Base-by-base conservation (phyloP, 2,888 invertebrate species). In the Diloba caeruleocephala region DNA sequence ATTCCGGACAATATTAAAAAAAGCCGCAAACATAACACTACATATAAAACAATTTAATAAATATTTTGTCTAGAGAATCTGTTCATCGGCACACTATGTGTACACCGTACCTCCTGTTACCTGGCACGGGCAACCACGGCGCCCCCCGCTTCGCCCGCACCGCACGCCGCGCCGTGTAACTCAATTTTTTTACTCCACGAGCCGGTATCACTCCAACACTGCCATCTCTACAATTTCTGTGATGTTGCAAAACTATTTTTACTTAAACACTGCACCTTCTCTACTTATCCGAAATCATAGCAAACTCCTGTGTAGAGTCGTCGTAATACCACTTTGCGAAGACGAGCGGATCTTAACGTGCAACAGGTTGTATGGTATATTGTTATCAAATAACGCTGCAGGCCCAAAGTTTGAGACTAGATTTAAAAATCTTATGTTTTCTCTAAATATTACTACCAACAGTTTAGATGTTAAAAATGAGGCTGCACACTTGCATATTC, bases 71-170 rank as follows among this genome's bases (percentile, higher is more conserved):
- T 67, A 58, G n/a, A 17, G n/a, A 3, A 0, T 2, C 1, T 5
- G 13, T 37, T 26, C 23, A 12, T 10, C 10, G 43, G 12, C 55
- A 39, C 86, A 84, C 79, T 74, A 82, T 81, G 83, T 78, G n/a
- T n/a, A n/a, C 68, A 55, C 85, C 91, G 92, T 93, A 93, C 92
- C 92, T 90, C 91, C 92, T 89, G 86, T 91, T 92, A 92, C 92
- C 93, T 92, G 92, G 92, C 81, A 92, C 92, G 82, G 87, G 77
- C 80, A 68, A 71, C 71, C 80, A 78, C 83, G 80, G 73, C 75
- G 72, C 78, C 69, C 73, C 76, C 76, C 76, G 55, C 76, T 74
- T 67, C 79, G 60, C 65, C 73, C 64, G n/a, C n/a, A n/a, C 64
- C 74, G 44, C 76, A 15, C 50, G 26, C 69, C 69, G 68, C 79